These are phyloP conservation scores for Paralichthys olivaceus DNA, from an alignment of 2,113 vertebrate genomes.

Conservation along the genomic window DNA sequence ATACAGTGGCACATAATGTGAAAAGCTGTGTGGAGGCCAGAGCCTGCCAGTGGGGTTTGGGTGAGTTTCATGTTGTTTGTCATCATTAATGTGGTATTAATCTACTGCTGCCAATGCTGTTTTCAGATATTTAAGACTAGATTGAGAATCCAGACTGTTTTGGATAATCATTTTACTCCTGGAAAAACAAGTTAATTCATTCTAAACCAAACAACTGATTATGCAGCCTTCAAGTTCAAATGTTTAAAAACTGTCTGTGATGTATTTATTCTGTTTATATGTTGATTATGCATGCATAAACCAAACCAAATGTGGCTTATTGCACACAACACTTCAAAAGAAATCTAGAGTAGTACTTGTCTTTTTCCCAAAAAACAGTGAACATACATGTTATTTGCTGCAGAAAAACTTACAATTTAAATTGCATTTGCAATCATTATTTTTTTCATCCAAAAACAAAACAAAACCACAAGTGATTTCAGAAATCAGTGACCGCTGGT, in stretches of 20 bases:
- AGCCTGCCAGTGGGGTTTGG: not conserved
- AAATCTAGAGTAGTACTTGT: no score
- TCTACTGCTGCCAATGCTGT: not conserved
- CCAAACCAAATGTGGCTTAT: not conserved
- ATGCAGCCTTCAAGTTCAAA: not conserved
- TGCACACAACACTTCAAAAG: not conserved
- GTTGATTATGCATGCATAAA: not conserved
- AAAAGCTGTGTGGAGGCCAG: not conserved
- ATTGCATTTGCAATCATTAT: not conserved
- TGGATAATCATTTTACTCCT: not conserved
- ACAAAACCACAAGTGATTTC: not conserved
- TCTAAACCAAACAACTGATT: not conserved
- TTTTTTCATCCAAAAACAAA: not conserved
- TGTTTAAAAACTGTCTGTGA: not conserved
- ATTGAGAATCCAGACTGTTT: not conserved
- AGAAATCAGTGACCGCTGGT: not conserved
- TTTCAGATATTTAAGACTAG: not conserved
- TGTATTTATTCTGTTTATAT: constrained; percentile 3
- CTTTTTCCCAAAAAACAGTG: not conserved
- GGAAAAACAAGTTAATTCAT: not conserved
- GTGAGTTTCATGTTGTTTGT: not conserved
- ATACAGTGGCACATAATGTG: not conserved
- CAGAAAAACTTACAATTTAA: not conserved
- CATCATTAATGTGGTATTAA: not conserved
- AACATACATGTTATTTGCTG: not conserved